Conservation (phyloP, 2,888 invertebrate species). For the Pomacea canaliculata region DNA sequence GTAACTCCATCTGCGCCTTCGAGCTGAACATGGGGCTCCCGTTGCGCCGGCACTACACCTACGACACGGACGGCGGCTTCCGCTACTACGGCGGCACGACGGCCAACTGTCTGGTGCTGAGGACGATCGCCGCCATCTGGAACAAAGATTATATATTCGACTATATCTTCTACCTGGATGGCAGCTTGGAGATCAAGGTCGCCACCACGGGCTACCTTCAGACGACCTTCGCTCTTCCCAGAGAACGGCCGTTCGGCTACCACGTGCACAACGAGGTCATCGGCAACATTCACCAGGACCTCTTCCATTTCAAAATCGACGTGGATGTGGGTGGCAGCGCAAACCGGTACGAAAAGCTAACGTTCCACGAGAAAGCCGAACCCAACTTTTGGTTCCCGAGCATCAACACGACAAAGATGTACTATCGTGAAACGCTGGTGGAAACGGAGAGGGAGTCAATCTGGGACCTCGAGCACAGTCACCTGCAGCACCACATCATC, state of each 20-base stretch:
- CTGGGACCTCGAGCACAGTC: conserved; percentile 42
- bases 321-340: conserved; percentile 53
- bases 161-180: conserved; percentile 61
- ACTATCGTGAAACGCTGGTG: conserved; percentile 32
- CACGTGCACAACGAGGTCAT: conserved; percentile 46
- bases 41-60: conserved; percentile 55
- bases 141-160: conserved; percentile 64
- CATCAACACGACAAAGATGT: conserved; percentile 24
- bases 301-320: conserved; percentile 63
- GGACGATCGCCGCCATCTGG: conserved; percentile 55
- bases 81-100: conserved; percentile 48
- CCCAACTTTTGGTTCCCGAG: conserved; percentile 32
- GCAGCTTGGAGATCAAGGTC: conserved; percentile 53
- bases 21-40: conserved; percentile 57
- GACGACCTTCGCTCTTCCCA: conserved; percentile 46
- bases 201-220: conserved; percentile 59
- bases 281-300: conserved; percentile 57
- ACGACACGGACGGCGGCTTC: conserved; percentile 33
- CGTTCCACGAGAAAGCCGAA: conserved; percentile 34
- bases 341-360: conserved; percentile 54
- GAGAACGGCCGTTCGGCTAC: conserved; percentile 50
- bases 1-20: conserved; percentile 59
- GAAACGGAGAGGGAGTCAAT: conserved; percentile 54
- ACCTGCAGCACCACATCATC: conserved; percentile 49
- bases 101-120: conserved; percentile 53